Evolutionary conservation across 1,140 invertebrate genomes (phyloP).

Genomic region (Brachionus sp.): DNA sequence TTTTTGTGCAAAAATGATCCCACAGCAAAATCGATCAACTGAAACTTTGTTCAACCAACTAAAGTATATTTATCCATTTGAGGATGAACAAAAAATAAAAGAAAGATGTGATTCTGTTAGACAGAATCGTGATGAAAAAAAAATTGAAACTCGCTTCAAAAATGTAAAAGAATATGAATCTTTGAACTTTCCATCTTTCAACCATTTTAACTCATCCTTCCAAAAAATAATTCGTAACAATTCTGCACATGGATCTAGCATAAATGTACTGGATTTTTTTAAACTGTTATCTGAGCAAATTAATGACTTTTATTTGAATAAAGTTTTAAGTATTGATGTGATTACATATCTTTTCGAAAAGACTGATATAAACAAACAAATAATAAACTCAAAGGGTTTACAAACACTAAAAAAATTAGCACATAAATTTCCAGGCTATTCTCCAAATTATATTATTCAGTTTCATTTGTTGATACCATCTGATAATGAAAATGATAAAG

Average conservation of each 20-base stretch:
- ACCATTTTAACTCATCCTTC: not conserved
- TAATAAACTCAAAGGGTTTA: not conserved
- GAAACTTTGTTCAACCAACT: not conserved
- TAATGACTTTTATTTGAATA: not conserved
- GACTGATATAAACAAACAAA: not conserved
- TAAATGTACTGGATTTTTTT: not conserved
- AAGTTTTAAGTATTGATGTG: not conserved
- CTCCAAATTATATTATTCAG: not conserved
- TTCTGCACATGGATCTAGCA: not conserved
- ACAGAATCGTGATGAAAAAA: not conserved
- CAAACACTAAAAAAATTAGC: not conserved
- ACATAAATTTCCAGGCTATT: not conserved
- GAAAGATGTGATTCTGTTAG: not conserved
- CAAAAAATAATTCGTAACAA: constrained; percentile 28
- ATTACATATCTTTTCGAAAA: not conserved
- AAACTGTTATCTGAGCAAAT: not conserved
- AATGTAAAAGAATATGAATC: not conserved
- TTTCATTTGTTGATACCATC: not conserved
- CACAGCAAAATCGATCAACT: not conserved
- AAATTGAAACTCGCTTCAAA: not conserved
- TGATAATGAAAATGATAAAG: not conserved
- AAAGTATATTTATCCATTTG: not conserved
- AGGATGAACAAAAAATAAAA: not conserved
- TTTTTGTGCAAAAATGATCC: not conserved
- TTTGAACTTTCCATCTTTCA: not conserved